Percentiles rank a stretch among this genome's conserved stretches.
Conservation (phyloP, 2,888 invertebrate species). For the Ernsta delagoae region DNA sequence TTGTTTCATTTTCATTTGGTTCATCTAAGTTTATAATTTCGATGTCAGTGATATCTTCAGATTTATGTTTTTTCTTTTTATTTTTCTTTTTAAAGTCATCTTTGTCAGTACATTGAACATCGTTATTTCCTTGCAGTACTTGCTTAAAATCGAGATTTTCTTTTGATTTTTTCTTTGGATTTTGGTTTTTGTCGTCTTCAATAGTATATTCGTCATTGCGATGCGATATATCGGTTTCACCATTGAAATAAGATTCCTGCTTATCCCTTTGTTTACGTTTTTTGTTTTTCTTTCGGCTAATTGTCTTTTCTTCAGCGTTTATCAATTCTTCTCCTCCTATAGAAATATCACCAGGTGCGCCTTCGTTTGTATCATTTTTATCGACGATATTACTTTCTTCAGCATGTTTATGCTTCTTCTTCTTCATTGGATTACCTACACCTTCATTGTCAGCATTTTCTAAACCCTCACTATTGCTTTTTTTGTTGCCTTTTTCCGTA, state of each 20-base stretch:
- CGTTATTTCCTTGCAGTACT: not conserved
- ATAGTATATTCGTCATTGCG: not conserved
- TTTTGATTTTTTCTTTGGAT: conserved; percentile 5
- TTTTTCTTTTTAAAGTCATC: conserved; percentile 23
- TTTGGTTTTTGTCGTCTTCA: not conserved
- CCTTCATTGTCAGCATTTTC: not conserved
- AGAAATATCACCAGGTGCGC: conserved; percentile 16
- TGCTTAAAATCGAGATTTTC: not conserved
- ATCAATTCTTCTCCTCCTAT: not conserved
- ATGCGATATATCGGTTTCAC: not conserved
- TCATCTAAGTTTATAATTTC: not conserved
- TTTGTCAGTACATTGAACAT: not conserved
- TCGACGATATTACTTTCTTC: not conserved
- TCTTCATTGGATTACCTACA: not conserved
- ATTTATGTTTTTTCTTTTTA: conserved; percentile 6
- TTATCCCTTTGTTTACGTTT: conserved; percentile 41
- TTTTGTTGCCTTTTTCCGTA: conserved; percentile 14
- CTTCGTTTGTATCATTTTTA: not conserved
- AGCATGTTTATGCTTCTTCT: not conserved
- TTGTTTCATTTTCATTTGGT: not conserved
- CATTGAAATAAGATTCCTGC: conserved; percentile 26
- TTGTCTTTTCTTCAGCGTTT: not conserved
- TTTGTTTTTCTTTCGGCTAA: conserved; percentile 29
- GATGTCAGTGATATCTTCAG: conserved; percentile 1
- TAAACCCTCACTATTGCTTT: not conserved